Evolutionary conservation across 2,888 invertebrate genomes (phyloP), one percentile per base, ranked within the genome.

Genomic region (Mythimna ferrago): DNA sequence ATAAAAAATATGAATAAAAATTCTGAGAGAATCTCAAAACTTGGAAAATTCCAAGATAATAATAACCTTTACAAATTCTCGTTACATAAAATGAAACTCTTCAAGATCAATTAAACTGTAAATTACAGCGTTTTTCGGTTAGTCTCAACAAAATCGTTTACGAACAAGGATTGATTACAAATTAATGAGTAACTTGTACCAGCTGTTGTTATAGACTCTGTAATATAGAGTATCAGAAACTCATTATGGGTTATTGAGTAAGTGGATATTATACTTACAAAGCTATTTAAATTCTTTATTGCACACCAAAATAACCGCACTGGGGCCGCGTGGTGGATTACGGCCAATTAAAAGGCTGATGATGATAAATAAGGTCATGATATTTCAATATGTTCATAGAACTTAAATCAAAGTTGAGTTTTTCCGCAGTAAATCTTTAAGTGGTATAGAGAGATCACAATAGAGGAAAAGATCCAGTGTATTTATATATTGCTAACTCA

Each of bases 121-220:
- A 62, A 62, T 57, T 51, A 44, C 32, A 9, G 6, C 11, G 14
- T 9, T 77, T 35, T 74, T 9, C n/a, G 7, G 19, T 10, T 70
- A 44, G 5, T 41, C 19, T n/a, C 0, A 26, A 35, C 1, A 3
- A 60, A 71, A 71, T 35, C n/a, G 11, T 44, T 73, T 26, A 16
- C 21, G 9, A 73, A 77, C 32, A 53, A 10, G 44, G 73, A 75
- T 79, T 72, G 41, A 75, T 75, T 79, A 62, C 80, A 72, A 79
- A 62, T 75, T 79, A 79, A 79, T 62, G 56, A 70, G 41, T 72
- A 26, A 21, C 2, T 48, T 67, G 56, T n/a, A 32, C 16, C 6
- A 48, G 7, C 38, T 32, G 32, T 69, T 69, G 6, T 51, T 68
- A 21, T 3, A 35, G 38, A 32, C 38, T 57, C 38, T 48, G 5